Base-by-base conservation (phyloP, 2,888 invertebrate species). In the Dasypolia templi region DNA sequence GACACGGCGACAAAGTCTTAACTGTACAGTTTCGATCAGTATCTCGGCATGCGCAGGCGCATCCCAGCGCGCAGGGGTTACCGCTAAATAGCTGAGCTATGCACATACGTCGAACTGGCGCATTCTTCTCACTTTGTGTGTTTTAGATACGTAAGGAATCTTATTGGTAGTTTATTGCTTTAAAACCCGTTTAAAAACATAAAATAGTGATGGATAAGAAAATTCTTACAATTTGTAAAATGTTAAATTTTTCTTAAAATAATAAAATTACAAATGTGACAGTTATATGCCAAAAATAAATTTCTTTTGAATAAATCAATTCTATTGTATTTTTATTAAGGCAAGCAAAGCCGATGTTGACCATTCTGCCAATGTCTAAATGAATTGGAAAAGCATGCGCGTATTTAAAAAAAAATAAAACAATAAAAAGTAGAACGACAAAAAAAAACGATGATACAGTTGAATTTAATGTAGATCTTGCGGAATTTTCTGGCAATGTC, bases 1-100 rank as follows among this genome's bases (percentile, higher is more conserved):
- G 82, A 82, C 82, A 80, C 82, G 65, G 73, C 72, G 82, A 82
- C 82, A 82, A 86, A 87, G 90, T 90, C 88, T 88, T 93, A 93
- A 93, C 93, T 91, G 94, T 93, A 93, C 89, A 93, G 90, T 89
- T 87, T 88, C 87, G 93, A 93, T 94, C 89, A 86, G 87, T 93
- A 94, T 93, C 93, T 89, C 77, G 79, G 88, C 77, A 82, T 82
- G 86, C 81, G 82, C 79, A 19, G 42, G 86, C 88, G 84, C 86
- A 87, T 87, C 86, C 83, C 70, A 70, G 71, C 69, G 77, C 75
- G 72, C 79, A 80, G 51, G 68, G 87, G 81, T 87, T 83, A 86
- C 87, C 84, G 82, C 86, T 88, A 84, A 86, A 83, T 84, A 84
- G 77, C 74, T 75, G 72, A 75, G 77, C 79, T 81, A 85, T 83